Conservation (phyloP, 2,888 invertebrate genomes). For the Hermaeophaga mercurialis region DNA sequence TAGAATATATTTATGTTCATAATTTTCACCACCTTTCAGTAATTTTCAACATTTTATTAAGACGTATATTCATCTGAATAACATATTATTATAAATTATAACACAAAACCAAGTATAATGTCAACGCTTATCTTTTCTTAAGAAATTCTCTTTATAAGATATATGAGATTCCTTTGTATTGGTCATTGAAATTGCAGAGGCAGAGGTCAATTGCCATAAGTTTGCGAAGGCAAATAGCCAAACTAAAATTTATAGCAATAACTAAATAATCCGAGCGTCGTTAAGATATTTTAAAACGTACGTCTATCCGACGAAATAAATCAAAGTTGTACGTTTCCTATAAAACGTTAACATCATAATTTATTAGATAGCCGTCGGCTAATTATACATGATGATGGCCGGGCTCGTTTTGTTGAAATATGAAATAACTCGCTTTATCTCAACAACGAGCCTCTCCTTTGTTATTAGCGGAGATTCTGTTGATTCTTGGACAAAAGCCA, state of each 20-base stretch:
- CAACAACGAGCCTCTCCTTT: slow-evolving; percentile 49
- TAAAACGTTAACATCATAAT: slow-evolving; percentile 58
- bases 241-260: slow-evolving; percentile 30
- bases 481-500: slow-evolving; percentile 32
- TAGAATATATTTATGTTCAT: no score
- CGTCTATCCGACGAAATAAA: slow-evolving; percentile 48
- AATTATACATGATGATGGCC: slow-evolving; percentile 56
- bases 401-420: slow-evolving; percentile 57
- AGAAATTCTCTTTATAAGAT: not conserved
- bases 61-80: no score
- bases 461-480: slow-evolving; percentile 52
- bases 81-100: no score
- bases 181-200: slow-evolving; percentile 5
- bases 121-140: no score
- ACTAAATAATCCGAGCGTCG: slow-evolving; percentile 30
- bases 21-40: no score
- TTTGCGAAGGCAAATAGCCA: slow-evolving; percentile 17
- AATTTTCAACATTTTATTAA: no score
- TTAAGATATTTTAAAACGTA: slow-evolving; percentile 37
- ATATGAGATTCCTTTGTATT: slow-evolving; percentile 1
- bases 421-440: slow-evolving; percentile 55
- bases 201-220: slow-evolving; percentile 19
- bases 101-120: no score
- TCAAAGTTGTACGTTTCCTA: slow-evolving; percentile 54
- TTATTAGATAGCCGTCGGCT: slow-evolving; percentile 56